A percentile compares a stretch with the other conserved stretches of the same genome.
phyloP scores from a whole-genome alignment of 53 echinoderm and acorn worm species.

The Echinarachnius parma region DNA sequence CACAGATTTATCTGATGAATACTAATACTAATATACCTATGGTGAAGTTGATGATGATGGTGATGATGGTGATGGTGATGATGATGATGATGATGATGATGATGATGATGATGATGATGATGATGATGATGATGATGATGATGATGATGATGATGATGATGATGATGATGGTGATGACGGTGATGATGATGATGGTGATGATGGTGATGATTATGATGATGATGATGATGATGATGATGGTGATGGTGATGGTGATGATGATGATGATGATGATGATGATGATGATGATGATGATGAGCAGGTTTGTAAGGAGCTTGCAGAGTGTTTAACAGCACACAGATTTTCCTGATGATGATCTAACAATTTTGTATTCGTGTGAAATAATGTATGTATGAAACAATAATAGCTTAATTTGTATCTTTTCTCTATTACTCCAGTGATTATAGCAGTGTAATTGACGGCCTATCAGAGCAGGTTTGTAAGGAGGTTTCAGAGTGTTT shows the following conservation, averaged over 20 bases:
- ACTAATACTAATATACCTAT: too few species aligned
- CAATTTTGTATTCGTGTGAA: too few species aligned
- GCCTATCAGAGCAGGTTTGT: conserved; percentile 80
- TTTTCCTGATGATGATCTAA: too few species aligned
- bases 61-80: not conserved
- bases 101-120: conserved; percentile 3
- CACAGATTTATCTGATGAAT: too few species aligned
- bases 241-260: not conserved
- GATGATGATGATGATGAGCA: not conserved
- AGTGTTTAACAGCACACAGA: conserved; percentile 59
- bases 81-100: not conserved
- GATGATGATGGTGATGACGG: not conserved
- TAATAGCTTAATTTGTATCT: too few species aligned
- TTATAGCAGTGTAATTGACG: conserved; percentile 48
- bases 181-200: not conserved
- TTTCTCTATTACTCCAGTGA: too few species aligned
- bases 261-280: not conserved
- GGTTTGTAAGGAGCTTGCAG: conserved; percentile 64
- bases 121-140: not conserved
- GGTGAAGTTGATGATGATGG: not conserved
- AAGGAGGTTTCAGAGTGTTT: conserved; percentile 78
- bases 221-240: conserved; percentile 1
- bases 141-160: not conserved
- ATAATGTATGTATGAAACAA: too few species aligned
- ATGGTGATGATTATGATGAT: not conserved